Conservation (phyloP, 2,113 vertebrate genomes). For the Galeopterus variegatus region DNA sequence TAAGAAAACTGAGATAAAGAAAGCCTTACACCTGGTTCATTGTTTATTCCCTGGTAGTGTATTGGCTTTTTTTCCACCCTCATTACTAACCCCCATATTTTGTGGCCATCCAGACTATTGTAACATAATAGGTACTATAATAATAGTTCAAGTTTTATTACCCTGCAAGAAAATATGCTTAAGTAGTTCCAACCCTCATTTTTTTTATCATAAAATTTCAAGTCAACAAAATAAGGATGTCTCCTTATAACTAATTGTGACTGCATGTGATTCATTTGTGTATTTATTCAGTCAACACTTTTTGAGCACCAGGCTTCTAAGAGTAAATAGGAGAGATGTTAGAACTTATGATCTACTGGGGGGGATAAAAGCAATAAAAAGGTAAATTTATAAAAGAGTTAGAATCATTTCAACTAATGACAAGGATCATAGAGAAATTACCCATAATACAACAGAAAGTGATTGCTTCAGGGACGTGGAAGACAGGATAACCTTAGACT, state of each 20-base stretch:
- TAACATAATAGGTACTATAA: conserved; percentile 1
- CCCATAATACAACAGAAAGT: not conserved
- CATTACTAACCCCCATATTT: not conserved
- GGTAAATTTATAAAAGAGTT: not conserved
- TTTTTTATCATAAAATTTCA: conserved; percentile 58
- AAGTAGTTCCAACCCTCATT: not conserved
- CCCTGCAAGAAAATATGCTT: not conserved
- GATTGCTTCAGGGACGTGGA: not conserved
- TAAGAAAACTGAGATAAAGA: conserved; percentile 5
- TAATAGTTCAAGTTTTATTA: conserved; percentile 42
- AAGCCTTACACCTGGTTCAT: not conserved
- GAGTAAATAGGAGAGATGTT: not conserved
- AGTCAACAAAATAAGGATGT: conserved; percentile 21
- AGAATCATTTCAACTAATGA: conserved; percentile 12
- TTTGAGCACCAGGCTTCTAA: not conserved
- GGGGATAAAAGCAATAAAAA: not conserved
- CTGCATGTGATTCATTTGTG: not conserved
- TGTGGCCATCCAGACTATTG: not conserved
- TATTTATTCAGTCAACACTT: not conserved
- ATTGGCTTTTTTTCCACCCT: not conserved
- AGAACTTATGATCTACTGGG: not conserved
- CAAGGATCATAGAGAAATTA: not conserved
- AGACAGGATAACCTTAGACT: not conserved
- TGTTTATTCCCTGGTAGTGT: not conserved
- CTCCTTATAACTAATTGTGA: conserved; percentile 20